phyloP scores from a whole-genome alignment of 2,797 vertebrate species.

The Gymnocypris eckloni region DNA sequence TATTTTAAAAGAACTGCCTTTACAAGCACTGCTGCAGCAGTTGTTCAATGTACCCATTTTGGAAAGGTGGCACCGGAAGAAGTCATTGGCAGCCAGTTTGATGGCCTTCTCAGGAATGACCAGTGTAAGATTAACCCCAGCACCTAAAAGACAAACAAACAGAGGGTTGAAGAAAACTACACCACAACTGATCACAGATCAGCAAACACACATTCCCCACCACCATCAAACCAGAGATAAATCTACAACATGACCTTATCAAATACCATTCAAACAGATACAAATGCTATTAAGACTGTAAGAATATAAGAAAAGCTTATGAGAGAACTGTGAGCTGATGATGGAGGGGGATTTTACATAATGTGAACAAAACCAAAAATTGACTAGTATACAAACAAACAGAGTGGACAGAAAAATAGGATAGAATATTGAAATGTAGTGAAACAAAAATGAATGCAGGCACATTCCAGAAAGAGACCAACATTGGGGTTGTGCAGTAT shows the following conservation, averaged over 20 bases:
- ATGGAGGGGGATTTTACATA: slow-evolving; percentile 59
- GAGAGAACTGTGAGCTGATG: slow-evolving; percentile 57
- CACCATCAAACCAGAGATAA: slow-evolving; percentile 67
- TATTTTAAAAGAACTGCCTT: background rate
- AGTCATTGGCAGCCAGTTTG: slow-evolving; percentile 85
- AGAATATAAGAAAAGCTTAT: slow-evolving; percentile 21
- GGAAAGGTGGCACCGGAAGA: slow-evolving; percentile 79
- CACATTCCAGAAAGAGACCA: slow-evolving; percentile 38
- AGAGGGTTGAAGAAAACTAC: slow-evolving; percentile 57
- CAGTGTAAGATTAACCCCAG: slow-evolving; percentile 83
- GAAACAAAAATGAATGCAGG: slow-evolving; percentile 40
- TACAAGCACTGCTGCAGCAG: background rate
- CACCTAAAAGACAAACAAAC: slow-evolving; percentile 74
- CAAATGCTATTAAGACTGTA: slow-evolving; percentile 7
- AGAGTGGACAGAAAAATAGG: background rate
- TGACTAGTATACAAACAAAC: background rate
- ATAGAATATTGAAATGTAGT: slow-evolving; percentile 20
- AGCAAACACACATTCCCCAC: slow-evolving; percentile 62
- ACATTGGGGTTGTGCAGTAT: slow-evolving; percentile 14
- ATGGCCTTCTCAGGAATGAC: slow-evolving; percentile 88
- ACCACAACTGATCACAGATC: slow-evolving; percentile 15
- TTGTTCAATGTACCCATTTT: slow-evolving; percentile 75
- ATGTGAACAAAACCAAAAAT: slow-evolving; percentile 25
- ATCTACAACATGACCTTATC: slow-evolving; percentile 22
- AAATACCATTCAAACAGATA: slow-evolving; percentile 14